Conservation (phyloP, 2,113 vertebrate species). For the Spermophilus dauricus region DNA sequence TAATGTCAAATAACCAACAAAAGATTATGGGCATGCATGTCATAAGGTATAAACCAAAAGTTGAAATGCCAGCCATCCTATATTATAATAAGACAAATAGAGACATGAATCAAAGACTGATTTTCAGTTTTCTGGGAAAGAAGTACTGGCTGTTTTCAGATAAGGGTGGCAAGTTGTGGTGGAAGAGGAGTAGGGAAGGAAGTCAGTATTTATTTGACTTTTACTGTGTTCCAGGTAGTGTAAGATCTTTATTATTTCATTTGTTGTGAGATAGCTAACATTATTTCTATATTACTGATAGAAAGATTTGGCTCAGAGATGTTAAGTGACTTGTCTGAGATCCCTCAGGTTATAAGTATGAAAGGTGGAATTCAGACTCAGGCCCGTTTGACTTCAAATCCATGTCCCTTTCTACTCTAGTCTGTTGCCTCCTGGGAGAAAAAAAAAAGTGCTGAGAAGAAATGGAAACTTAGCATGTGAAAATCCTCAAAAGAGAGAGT, state of each 20-base stretch:
- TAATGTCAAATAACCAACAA: slow-evolving; percentile 9
- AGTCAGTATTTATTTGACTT: slow-evolving; percentile 63
- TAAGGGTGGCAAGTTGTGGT: background rate
- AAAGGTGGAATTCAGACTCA: slow-evolving; percentile 45
- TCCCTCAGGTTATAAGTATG: background rate
- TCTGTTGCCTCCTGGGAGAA: slow-evolving; percentile 53
- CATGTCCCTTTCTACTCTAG: slow-evolving; percentile 47
- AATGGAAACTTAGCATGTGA: slow-evolving; percentile 27
- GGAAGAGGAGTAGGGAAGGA: background rate
- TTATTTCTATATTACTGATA: slow-evolving; percentile 49
- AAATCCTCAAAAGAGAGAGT: slow-evolving; percentile 50
- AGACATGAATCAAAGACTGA: slow-evolving; percentile 42
- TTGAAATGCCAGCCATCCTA: slow-evolving; percentile 27
- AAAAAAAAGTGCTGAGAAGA: slow-evolving; percentile 24
- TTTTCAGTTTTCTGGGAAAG: slow-evolving; percentile 44
- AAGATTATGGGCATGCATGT: background rate
- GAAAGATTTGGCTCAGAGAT: slow-evolving; percentile 56
- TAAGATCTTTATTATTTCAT: background rate
- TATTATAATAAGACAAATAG: background rate
- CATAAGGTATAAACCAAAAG: slow-evolving; percentile 17
- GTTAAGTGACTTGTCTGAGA: slow-evolving; percentile 55
- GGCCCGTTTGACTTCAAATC: slow-evolving; percentile 48
- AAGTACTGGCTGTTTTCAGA: slow-evolving; percentile 49
- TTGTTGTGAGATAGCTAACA: slow-evolving; percentile 29
- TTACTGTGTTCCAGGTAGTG: background rate